Evolutionary conservation across 1,140 invertebrate genomes (phyloP), one percentile per base, ranked within the genome.

Genomic region (Caerostris darwini): DNA sequence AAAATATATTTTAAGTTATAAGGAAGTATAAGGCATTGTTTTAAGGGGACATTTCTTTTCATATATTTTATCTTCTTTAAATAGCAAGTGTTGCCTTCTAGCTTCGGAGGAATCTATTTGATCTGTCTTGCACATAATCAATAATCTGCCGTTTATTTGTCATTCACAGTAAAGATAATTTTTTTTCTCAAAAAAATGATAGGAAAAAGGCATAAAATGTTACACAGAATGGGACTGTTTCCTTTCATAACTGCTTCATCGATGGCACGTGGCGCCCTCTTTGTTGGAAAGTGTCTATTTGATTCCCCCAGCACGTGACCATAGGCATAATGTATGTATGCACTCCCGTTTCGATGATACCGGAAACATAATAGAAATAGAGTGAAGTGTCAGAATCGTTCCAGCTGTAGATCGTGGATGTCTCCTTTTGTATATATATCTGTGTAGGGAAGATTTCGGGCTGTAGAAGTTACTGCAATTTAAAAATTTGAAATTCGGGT

Each of bases 391-490:
- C 5, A 19, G 67, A 50, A 34, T 50, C 53, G 34, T 12, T 77
- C 7, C 71, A 77, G 71, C 71, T 77, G 71, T 77, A 34, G 7
- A 77, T 19, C 71, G 71, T 53, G 71, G 34, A 50, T 77, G 5
- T 77, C 71, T 77, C 71, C 71, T 77, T 71, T 77, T 77, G 71
- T 77, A 77, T 77, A 19, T 7, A 50, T n/a, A n/a, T n/a, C 34
- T 34, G 53, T 14, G 10, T 12, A 77, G 71, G 34, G n/a, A n/a
- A 77, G 50, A 14, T 77, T n/a, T 71, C 53, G 34, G 34, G 34
- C 10, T n/a, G 5, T 50, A 4, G 8, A 7, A 69, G 71, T 50
- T 77, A 2, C 34, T 34, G 7, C 8, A 5, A 3, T 77, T 34
- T 7, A 3, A 7, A 4, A 19, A 50, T 2, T 3, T 34, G 12